Evolutionary conservation across 2,888 invertebrate genomes (phyloP).

Genomic region (Sacculina carcini): DNA sequence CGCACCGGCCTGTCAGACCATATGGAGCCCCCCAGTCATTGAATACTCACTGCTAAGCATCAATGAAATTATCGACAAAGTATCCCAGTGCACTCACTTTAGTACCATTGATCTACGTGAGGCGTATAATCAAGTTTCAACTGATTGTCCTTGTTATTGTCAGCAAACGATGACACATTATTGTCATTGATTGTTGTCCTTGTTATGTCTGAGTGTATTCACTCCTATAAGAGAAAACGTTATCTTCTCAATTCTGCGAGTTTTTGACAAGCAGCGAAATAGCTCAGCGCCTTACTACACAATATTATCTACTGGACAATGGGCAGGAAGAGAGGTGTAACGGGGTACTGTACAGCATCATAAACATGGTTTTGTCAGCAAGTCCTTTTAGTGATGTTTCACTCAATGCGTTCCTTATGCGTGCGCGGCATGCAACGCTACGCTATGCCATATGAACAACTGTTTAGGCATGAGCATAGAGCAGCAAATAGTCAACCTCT

Average conservation of each 20-base stretch:
- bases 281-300: background rate
- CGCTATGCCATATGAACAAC: slow-evolving; percentile 3
- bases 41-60: no score
- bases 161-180: no score
- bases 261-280: background rate
- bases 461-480: background rate
- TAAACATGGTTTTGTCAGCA: slow-evolving; percentile 5
- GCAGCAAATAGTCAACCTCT: background rate
- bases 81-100: no score
- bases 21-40: no score
- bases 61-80: no score
- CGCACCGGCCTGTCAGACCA: no score
- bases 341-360: background rate
- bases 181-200: no score
- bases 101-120: no score
- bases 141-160: no score
- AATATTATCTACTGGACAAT: background rate
- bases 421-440: slow-evolving; percentile 4
- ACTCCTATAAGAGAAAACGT: no score
- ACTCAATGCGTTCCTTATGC: slow-evolving; percentile 3
- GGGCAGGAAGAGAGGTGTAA: slow-evolving; percentile 1
- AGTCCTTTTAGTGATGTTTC: background rate
- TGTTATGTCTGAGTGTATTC: no score
- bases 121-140: no score
- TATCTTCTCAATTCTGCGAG: background rate